Percentiles rank a stretch among this genome's conserved stretches.
These are phyloP conservation scores for Eumerus sabulonum DNA, from an alignment of 2,888 invertebrate genomes.

Conservation along the genomic window DNA sequence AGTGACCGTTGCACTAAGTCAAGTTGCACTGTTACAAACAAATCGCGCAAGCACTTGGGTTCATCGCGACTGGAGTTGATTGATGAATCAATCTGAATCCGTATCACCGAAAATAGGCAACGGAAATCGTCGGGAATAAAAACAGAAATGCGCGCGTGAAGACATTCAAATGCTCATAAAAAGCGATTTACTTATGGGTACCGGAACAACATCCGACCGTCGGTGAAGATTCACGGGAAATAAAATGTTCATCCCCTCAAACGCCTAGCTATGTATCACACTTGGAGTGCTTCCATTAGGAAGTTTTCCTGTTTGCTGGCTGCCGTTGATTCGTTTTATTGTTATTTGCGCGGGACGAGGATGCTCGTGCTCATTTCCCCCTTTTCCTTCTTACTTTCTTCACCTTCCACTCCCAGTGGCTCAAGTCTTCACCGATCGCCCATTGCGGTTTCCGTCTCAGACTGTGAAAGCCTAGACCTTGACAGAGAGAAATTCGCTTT, in stretches of 20 bases:
- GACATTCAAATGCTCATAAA: slow-evolving; percentile 51
- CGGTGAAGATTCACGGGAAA: slow-evolving; percentile 22
- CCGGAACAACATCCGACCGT: too few species aligned
- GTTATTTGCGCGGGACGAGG: too few species aligned
- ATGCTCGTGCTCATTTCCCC: too few species aligned
- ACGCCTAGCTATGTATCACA: slow-evolving; percentile 53
- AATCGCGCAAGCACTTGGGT: slow-evolving; percentile 26
- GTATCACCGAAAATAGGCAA: slow-evolving; percentile 2
- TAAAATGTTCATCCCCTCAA: slow-evolving; percentile 46
- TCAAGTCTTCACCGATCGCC: too few species aligned
- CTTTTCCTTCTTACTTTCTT: too few species aligned
- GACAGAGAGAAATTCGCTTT: background rate
- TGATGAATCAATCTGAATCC: slow-evolving; percentile 8
- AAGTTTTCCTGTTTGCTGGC: slow-evolving; percentile 34
- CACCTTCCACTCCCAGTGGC: too few species aligned
- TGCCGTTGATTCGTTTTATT: too few species aligned
- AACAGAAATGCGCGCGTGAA: slow-evolving; percentile 42
- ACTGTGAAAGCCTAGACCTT: background rate
- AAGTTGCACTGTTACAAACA: slow-evolving; percentile 6
- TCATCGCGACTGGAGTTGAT: slow-evolving; percentile 11
- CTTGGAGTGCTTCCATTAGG: slow-evolving; percentile 48
- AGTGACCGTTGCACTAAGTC: too few species aligned
- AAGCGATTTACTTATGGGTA: slow-evolving; percentile 12
- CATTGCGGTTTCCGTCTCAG: background rate
- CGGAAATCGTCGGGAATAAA: slow-evolving; percentile 50